phyloP scores from a whole-genome alignment of 1,140 invertebrate species.

The Dinoponera quadriceps region DNA sequence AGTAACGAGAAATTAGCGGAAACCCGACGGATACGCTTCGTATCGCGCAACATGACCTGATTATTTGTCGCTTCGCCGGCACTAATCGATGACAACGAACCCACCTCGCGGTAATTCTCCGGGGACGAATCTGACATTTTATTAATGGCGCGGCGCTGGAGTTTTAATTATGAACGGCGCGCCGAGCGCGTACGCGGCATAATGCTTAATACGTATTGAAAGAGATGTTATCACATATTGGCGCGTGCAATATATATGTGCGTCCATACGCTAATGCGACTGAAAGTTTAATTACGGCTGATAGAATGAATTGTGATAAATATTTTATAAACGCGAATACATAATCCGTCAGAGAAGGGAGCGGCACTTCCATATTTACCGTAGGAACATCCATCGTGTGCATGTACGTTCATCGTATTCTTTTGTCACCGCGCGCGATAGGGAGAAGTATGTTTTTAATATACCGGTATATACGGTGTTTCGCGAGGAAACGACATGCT shows the following conservation, averaged over 20 bases:
- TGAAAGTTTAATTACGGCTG: slow-evolving; percentile 44
- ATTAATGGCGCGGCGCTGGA: slow-evolving; percentile 42
- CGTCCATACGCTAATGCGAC: slow-evolving; percentile 22
- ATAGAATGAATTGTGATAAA: slow-evolving; percentile 30
- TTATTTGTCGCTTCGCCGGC: slow-evolving; percentile 47
- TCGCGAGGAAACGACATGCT: too few species aligned
- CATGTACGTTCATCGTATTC: background rate
- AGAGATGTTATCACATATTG: slow-evolving; percentile 47
- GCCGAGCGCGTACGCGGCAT: slow-evolving; percentile 12
- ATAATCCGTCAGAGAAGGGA: slow-evolving; percentile 15
- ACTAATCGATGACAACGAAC: slow-evolving; percentile 47
- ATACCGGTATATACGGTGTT: too few species aligned
- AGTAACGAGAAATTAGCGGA: slow-evolving; percentile 37
- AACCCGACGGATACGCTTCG: background rate
- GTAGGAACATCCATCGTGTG: slow-evolving; percentile 4
- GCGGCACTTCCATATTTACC: background rate
- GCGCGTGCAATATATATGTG: background rate
- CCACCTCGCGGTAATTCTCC: slow-evolving; percentile 22
- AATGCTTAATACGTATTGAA: slow-evolving; percentile 42
- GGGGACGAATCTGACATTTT: slow-evolving; percentile 45
- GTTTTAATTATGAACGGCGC: slow-evolving; percentile 52
- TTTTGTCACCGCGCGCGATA: background rate
- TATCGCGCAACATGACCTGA: background rate
- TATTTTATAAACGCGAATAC: slow-evolving; percentile 31
- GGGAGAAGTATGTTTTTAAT: too few species aligned